A percentile compares a stretch with the other conserved stretches of the same genome.
These are phyloP conservation scores for Fringilla coelebs DNA, from an alignment of 2,797 vertebrate genomes.

Conservation along the genomic window DNA sequence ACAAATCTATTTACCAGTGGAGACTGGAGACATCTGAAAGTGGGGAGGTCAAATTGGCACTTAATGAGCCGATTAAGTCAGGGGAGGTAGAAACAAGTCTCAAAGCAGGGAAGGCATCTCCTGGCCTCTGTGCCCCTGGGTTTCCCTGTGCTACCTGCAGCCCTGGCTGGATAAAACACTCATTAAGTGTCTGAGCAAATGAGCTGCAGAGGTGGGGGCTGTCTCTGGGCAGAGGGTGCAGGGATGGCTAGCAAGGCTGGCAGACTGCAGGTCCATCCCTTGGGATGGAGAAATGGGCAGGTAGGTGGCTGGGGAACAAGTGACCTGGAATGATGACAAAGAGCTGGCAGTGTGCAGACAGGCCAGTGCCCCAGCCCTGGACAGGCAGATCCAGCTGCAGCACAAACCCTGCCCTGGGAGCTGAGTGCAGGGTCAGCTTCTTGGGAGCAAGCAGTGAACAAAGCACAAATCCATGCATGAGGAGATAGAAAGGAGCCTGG, in stretches of 20 bases:
- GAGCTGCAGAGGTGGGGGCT: neutral
- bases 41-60: constrained; percentile 25
- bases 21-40: constrained; percentile 49
- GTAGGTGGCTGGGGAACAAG: neutral
- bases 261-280: neutral
- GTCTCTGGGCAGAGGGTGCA: neutral
- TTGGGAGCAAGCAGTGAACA: neutral
- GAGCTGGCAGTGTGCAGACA: neutral
- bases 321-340: neutral
- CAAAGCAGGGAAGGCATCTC: neutral
- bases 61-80: constrained; percentile 20
- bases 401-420: neutral
- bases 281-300: neutral
- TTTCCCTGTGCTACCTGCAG: neutral
- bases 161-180: neutral
- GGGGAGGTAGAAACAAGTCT: neutral
- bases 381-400: neutral
- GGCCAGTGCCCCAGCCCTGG: neutral
- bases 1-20: constrained; percentile 34
- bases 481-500: neutral
- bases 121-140: neutral
- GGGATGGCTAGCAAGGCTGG: neutral
- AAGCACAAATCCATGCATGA: neutral
- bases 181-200: neutral
- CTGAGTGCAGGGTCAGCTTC: neutral